Conservation (phyloP, 2,888 invertebrate species). For the Drosophila eohydei region DNA sequence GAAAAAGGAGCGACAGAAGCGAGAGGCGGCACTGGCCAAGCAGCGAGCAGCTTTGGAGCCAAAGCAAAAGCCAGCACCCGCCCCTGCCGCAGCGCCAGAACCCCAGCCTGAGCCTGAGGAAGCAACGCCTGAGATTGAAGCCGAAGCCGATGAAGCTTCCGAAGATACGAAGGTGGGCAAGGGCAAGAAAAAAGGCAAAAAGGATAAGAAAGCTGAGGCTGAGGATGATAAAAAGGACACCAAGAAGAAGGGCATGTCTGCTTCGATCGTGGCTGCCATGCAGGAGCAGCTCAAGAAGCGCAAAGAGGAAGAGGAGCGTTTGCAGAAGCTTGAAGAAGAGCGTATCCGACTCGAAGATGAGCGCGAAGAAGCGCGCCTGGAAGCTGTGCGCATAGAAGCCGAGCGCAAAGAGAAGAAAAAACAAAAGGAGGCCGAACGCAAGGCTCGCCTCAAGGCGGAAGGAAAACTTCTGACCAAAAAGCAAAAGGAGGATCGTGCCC, state of each 20-base stretch:
- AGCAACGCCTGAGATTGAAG: conserved; percentile 28
- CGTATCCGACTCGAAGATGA: conserved; percentile 90
- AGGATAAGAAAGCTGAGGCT: conserved; percentile 84
- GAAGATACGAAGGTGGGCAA: conserved; percentile 82
- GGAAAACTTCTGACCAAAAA: conserved; percentile 97
- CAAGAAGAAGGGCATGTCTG: conserved; percentile 90
- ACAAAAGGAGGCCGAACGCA: conserved; percentile 95
- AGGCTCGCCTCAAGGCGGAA: conserved; percentile 97
- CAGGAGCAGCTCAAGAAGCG: conserved; percentile 95
- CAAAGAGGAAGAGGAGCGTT: conserved; percentile 94
- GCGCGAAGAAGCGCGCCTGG: conserved; percentile 89
- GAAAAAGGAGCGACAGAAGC: conserved; percentile 93
- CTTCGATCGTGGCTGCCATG: conserved; percentile 95
- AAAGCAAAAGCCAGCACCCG: conserved; percentile 79
- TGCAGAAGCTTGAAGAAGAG: conserved; percentile 91
- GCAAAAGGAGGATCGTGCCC: conserved; percentile 95
- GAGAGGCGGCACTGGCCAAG: conserved; percentile 87
- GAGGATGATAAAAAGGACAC: conserved; percentile 86
- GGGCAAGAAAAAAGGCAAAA: conserved; percentile 85
- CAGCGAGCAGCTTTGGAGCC: conserved; percentile 83
- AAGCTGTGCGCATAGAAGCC: conserved; percentile 92
- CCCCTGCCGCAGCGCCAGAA: conserved; percentile 38
- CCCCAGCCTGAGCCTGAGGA: conserved; percentile 48
- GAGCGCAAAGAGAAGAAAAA: conserved; percentile 95
- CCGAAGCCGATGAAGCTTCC: conserved; percentile 73